These are phyloP conservation scores for Sturnira hondurensis DNA, from an alignment of 2,113 vertebrate genomes.

Conservation along the genomic window DNA sequence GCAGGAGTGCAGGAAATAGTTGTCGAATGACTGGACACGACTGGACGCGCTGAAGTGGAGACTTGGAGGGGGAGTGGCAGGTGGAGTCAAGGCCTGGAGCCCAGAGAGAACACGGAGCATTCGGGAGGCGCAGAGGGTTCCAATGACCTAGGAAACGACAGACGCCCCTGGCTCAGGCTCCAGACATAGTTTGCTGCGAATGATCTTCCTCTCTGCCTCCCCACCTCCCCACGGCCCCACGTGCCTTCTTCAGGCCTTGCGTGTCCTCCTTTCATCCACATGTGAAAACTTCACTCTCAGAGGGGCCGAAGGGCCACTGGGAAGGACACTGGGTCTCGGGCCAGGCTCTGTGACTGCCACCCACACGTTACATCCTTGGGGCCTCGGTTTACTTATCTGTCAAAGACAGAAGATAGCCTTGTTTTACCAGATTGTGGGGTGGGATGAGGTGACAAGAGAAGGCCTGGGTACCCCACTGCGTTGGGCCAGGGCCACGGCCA, in stretches of 20 bases:
- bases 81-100: neutral
- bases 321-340: neutral
- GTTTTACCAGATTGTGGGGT: neutral
- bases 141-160: neutral
- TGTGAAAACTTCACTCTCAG: neutral
- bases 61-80: neutral
- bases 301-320: neutral
- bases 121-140: neutral
- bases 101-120: neutral
- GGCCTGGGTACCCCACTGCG: neutral
- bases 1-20: neutral
- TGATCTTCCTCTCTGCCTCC: neutral
- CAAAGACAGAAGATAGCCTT: neutral
- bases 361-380: too few relatives aligned
- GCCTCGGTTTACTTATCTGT: neutral
- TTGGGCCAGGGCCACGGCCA: neutral
- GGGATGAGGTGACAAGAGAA: neutral
- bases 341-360: neutral
- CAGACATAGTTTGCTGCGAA: too few relatives aligned
- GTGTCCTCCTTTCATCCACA: neutral
- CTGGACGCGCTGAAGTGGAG: neutral
- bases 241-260: neutral
- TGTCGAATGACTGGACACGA: neutral
- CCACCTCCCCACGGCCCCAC: neutral
- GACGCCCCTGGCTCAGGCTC: neutral